Evolutionary conservation across 2,888 invertebrate species (phyloP).

Genomic region (Meiosimyza decipiens): DNA sequence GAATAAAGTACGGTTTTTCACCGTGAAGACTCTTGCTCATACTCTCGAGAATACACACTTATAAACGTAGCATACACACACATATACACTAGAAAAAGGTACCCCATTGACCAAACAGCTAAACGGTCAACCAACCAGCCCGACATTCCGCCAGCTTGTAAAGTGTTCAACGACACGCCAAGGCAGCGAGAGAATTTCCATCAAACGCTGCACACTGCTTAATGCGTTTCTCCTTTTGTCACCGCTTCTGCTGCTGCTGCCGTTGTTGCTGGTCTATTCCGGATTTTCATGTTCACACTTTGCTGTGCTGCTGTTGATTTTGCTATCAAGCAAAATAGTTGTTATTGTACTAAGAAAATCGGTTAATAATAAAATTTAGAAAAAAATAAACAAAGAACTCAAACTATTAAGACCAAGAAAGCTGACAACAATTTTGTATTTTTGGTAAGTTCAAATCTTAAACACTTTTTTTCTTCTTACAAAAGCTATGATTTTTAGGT

Average conservation of each 20-base stretch:
- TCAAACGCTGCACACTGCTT: conserved; percentile 15
- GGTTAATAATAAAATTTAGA: not conserved
- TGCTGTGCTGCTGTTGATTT: conserved; percentile 3
- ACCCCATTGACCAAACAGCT: not conserved
- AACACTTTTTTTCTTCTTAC: conserved; percentile 15
- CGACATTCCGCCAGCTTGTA: not conserved
- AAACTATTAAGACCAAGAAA: conserved; percentile 35
- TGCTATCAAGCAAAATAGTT: conserved; percentile 4
- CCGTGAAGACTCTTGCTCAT: not conserved
- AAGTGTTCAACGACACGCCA: conserved; percentile 18
- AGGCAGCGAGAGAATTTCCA: not conserved
- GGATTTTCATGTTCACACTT: conserved; percentile 13
- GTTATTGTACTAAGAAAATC: conserved; percentile 11
- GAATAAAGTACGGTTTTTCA: conserved; percentile 14
- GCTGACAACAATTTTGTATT: conserved; percentile 24
- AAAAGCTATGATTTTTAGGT: conserved; percentile 11
- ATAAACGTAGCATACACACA: not conserved
- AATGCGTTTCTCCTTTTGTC: conserved; percentile 21
- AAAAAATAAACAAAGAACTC: conserved; percentile 19
- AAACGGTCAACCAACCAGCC: conserved; percentile 1
- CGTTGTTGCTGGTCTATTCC: conserved; percentile 19
- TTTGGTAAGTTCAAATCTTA: conserved; percentile 35
- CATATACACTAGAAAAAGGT: not conserved
- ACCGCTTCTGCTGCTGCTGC: conserved; percentile 1
- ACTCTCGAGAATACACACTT: not conserved